Conservation (phyloP, 2,113 vertebrate genomes). For the Centrocercus urophasianus region DNA sequence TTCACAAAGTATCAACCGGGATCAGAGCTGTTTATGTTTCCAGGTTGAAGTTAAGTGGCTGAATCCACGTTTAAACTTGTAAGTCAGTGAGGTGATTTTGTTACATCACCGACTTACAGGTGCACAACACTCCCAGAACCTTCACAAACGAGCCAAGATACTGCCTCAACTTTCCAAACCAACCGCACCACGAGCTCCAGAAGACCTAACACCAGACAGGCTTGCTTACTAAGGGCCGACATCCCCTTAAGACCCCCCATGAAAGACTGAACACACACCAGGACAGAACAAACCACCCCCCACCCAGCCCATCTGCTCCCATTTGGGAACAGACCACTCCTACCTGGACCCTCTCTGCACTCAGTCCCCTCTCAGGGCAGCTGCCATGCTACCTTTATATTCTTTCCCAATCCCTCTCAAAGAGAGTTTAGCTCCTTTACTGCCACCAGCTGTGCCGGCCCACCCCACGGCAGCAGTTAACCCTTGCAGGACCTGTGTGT, state of each 20-base stretch:
- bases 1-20: not conserved
- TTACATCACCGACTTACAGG: fast-evolving
- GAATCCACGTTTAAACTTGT: not conserved
- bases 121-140: fast-evolving
- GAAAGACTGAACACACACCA: not conserved
- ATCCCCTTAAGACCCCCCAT: fast-evolving
- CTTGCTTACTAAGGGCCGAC: fast-evolving
- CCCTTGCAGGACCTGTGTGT: not conserved
- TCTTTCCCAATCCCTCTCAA: not conserved
- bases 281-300: not conserved
- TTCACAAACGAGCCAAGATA: not conserved
- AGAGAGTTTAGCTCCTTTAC: not conserved
- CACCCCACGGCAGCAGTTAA: not conserved
- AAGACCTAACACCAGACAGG: not conserved
- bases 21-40: not conserved
- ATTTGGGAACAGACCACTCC: fast-evolving
- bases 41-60: not conserved
- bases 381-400: fast-evolving
- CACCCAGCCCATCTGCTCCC: fast-evolving
- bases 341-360: fast-evolving
- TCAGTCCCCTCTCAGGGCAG: not conserved
- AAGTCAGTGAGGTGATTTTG: not conserved
- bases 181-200: not conserved
- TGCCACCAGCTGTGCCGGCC: not conserved
- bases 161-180: not conserved